Conservation (phyloP, 2,797 vertebrate species). For the Gadopsis marmoratus region DNA sequence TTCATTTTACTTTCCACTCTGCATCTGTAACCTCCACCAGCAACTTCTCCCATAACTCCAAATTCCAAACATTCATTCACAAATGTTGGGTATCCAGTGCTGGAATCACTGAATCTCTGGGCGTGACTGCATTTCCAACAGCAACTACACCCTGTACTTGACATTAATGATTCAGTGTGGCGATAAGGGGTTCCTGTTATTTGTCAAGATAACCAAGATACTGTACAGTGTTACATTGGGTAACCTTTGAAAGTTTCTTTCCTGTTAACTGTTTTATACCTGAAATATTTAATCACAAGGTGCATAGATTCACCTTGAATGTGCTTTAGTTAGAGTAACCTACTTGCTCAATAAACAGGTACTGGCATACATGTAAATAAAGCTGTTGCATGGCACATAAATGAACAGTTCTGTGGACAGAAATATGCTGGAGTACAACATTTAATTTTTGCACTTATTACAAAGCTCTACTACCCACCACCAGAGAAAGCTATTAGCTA, state of each 20-base stretch:
- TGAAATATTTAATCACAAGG: slow-evolving; percentile 2
- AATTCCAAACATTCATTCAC: slow-evolving; percentile 2
- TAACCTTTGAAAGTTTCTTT: not conserved
- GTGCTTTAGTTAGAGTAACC: not conserved
- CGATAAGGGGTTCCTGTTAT: not conserved
- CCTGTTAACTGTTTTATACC: not conserved
- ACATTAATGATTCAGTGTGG: slow-evolving; percentile 1
- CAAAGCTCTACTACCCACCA: not conserved
- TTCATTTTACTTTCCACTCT: not conserved
- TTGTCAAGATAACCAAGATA: not conserved
- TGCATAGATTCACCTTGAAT: not conserved
- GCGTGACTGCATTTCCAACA: not conserved
- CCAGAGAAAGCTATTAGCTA: slow-evolving; percentile 2
- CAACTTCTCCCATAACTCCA: not conserved
- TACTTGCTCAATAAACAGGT: not conserved
- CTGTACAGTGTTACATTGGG: not conserved
- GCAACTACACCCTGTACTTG: slow-evolving; percentile 3
- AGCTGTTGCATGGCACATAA: not conserved
- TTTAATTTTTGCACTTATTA: not conserved
- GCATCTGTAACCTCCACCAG: not conserved
- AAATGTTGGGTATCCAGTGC: not conserved
- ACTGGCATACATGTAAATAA: not conserved
- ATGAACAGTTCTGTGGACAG: not conserved
- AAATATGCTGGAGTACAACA: not conserved
- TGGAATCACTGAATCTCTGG: not conserved